Conservation (phyloP, 2,888 invertebrate species). For the Siphlonurus alternatus region DNA sequence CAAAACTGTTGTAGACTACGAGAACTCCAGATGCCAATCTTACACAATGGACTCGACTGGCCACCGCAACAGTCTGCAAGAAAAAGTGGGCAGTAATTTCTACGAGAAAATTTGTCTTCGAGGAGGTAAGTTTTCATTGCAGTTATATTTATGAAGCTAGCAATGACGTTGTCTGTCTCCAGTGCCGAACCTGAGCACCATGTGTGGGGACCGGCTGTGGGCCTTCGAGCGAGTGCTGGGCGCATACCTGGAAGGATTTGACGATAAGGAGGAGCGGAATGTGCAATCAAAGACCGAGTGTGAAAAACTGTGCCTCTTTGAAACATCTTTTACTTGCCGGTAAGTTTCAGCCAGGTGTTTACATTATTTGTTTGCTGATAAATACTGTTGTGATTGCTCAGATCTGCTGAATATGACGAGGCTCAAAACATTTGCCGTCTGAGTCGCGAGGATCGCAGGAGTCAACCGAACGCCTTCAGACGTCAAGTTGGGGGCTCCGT, state of each 20-base stretch:
- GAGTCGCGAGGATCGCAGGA: constrained; percentile 32
- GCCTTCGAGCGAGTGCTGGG: constrained; percentile 33
- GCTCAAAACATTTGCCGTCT: constrained; percentile 27
- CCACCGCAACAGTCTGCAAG: constrained; percentile 21
- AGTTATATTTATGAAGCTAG: too few species aligned
- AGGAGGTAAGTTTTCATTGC: constrained; percentile 22
- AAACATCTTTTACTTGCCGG: constrained; percentile 31
- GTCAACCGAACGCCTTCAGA: constrained; percentile 31
- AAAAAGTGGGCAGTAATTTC: constrained; percentile 24
- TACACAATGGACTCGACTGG: constrained; percentile 23
- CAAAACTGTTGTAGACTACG: constrained; percentile 24
- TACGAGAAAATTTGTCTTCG: constrained; percentile 27
- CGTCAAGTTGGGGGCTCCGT: constrained; percentile 24
- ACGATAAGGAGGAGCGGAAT: constrained; percentile 24
- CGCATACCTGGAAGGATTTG: constrained; percentile 26
- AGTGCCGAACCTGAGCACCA: constrained; percentile 24
- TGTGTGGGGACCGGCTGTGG: constrained; percentile 29
- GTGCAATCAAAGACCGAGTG: constrained; percentile 28
- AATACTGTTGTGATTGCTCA: constrained; percentile 8
- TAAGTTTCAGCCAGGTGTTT: constrained; percentile 8
- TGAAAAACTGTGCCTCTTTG: constrained; percentile 30
- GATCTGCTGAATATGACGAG: constrained; percentile 34
- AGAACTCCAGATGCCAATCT: constrained; percentile 24
- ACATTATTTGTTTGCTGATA: neutral
- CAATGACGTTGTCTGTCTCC: constrained; percentile 4